phyloP scores from a whole-genome alignment of 2,113 vertebrate genomes.

The Boulengeromyrus knoepffleri region DNA sequence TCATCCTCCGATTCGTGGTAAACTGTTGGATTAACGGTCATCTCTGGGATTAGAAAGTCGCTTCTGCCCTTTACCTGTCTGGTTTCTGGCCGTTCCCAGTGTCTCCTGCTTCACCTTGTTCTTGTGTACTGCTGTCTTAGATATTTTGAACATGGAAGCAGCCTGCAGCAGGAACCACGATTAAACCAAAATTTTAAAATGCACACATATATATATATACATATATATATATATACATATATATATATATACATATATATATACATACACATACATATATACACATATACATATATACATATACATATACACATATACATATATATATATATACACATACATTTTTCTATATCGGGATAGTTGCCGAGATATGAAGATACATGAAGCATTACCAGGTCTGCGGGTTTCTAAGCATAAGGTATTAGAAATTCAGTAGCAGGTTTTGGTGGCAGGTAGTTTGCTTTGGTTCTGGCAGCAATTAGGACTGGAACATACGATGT shows the following conservation, averaged over 20 bases:
- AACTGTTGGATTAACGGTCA: background rate
- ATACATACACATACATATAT: no score
- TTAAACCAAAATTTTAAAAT: no score
- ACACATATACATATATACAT: no score
- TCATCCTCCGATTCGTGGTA: no score
- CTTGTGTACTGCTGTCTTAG: no score
- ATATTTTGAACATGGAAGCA: background rate
- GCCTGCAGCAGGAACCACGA: no score
- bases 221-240: background rate
- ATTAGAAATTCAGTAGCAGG: background rate
- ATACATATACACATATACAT: no score
- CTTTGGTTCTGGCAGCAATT: background rate
- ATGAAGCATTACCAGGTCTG: background rate
- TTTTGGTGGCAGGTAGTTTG: background rate
- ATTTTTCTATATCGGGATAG: background rate
- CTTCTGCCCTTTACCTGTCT: background rate
- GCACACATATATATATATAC: background rate
- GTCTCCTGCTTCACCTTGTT: no score
- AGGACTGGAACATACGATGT: background rate
- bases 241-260: no score
- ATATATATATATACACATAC: no score
- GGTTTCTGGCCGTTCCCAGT: background rate
- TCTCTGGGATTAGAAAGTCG: background rate
- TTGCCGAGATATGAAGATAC: background rate
- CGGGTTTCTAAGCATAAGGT: background rate